Evolutionary conservation across 2,888 invertebrate genomes (phyloP), one percentile per base, ranked within the genome.

Genomic region (Buathra laborator): DNA sequence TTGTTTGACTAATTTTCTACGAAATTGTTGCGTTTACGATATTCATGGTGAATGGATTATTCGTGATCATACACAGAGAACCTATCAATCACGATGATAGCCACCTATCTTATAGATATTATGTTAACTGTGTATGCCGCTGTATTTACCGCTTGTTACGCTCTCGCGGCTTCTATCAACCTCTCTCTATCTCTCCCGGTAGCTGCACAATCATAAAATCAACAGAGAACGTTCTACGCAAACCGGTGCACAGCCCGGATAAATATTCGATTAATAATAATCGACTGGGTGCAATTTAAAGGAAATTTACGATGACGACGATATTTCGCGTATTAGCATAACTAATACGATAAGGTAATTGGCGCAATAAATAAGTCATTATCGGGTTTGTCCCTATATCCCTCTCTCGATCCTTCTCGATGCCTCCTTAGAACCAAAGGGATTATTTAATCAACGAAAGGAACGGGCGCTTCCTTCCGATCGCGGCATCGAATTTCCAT

Each of bases 341-440:
- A 89, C 89, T 92, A 91, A 93, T 92, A 91, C 90, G 90, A 87
- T 89, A 89, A 89, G 90, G 90, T 92, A 93, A 93, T 93, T 93
- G 92, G 91, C 89, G 92, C 91, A 92, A 93, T 93, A 93, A 93
- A 93, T 92, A 92, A 93, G 92, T 93, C 91, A 93, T 93, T 93
- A 93, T 91, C 91, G 91, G 79, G 77, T 88, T 85, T 32, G 44
- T 53, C 76, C 59, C 51, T 51, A 67, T 62, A 29, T 29, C 48
- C 48, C 71, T 29, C 72, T 74, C 51, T 29, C 56, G 46, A 14
- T 48, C 12, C 56, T 72, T 68, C 37, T 46, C 32, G 72, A 48
- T 12, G n/a, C 10, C 59, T 74, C 32, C 67, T 53, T 53, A 66
- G 56, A 37, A 67, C 37, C 83, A 84, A 14, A 81, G 68, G 70